phyloP scores from a whole-genome alignment of 1,140 invertebrate genomes.

The Dryas iulia region DNA sequence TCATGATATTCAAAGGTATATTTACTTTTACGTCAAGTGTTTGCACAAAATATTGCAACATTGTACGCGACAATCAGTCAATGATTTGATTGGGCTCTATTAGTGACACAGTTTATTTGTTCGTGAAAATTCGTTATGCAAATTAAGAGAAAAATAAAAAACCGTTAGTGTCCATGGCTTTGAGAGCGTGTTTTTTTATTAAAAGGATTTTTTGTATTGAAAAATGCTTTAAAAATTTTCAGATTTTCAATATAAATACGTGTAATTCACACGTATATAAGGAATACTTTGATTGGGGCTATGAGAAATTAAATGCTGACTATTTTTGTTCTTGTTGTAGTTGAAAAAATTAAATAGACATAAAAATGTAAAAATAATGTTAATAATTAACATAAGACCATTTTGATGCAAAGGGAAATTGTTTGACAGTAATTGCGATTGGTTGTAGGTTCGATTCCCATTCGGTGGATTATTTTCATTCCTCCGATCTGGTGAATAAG shows the following conservation, averaged over 20 bases:
- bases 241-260: background rate
- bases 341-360: no score
- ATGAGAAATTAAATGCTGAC: no score
- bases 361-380: no score
- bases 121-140: constrained; percentile 13
- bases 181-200: background rate
- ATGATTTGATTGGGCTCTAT: constrained; percentile 21
- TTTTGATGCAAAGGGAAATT: no score
- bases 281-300: background rate
- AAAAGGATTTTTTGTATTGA: background rate
- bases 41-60: constrained; percentile 14
- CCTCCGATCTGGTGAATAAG: no score
- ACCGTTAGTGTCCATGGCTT: background rate
- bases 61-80: constrained; percentile 20
- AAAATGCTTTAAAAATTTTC: background rate
- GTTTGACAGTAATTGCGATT: no score
- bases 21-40: constrained; percentile 10
- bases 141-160: constrained; percentile 13
- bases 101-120: constrained; percentile 20
- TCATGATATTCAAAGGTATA: constrained; percentile 13
- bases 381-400: no score
- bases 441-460: no score
- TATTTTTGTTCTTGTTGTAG: no score
- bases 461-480: no score
- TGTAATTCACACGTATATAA: background rate